Evolutionary conservation across 2,797 vertebrate species (phyloP), one percentile per base, ranked within the genome.

Genomic region (Danio jaintianensis): DNA sequence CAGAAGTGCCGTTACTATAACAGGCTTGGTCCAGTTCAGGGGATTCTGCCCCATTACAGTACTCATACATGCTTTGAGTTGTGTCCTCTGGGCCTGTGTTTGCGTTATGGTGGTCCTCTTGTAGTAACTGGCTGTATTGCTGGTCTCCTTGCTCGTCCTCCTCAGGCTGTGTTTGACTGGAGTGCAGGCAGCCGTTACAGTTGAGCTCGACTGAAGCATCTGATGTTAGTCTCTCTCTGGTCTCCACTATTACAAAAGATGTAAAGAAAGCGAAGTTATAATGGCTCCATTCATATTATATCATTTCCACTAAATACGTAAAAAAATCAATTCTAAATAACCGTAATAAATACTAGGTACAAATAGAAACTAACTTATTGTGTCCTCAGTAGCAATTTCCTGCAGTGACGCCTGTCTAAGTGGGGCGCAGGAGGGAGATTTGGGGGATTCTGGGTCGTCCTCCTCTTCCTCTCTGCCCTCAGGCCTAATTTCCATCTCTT

Each of bases 401-500:
- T 86, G 93, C 56, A 94, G 50, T 61, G 95, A 93, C 85, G 91
- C 91, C 81, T 94, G 94, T 93, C 95, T 88, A 90, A 94, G 90
- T 61, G 93, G 93, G 56, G 89, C 90, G 0, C 90, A 93, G 22
- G 77, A 84, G 1, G 91, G 87, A 62, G 88, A 92, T 82, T 92
- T 94, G 85, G 88, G 91, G 89, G 91, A 95, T 85, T 94, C 88
- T 0, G 88, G 90, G 52, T 92, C 90, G 6, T 93, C 92, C 0
- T 92, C 84, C 79, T 94, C 92, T 56, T 89, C 92, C 67, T 96
- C 94, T 67, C 86, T 93, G 36, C 91, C 91, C 85, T 94, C 95
- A 79, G 93, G 94, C 87, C 93, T 94, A 83, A 94, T 96, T 81
- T 97, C 97, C 96, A 98, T 96, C 88, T 98, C 95, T 88, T 98